Evolutionary conservation across 2,797 vertebrate species (phyloP), one percentile per base, ranked within the genome.

Genomic region (Phyllotis vaccarum): DNA sequence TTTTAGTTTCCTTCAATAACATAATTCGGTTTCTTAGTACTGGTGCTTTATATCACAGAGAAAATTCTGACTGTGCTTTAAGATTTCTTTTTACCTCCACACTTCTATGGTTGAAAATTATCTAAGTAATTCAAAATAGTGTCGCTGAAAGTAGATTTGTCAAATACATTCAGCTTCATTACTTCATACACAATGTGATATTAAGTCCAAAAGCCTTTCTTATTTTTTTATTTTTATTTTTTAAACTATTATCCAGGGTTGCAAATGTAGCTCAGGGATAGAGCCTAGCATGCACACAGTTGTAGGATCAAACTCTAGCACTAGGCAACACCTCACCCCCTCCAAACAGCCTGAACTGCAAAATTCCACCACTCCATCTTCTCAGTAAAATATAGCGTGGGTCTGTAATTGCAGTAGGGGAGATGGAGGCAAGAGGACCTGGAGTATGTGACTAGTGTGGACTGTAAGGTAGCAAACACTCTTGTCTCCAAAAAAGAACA

Each of bases 11-110:
- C 81, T 86, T 95, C 29, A 95, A 54, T 89, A 89, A 93, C 10
- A 72, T 62, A 92, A 94, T 34, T 79, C 74, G 81, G 3, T 88
- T 64, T 95, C 74, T 2, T 70, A 60, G 46, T 86, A 64, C 64
- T 74, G 43, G 29, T 88, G 58, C 74, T 88, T 95, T 95, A 85
- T 58, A 43, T 76, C 93, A 52, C 90, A 89, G 56, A 70, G 27
- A 91, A 96, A 93, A 89, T 93, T 54, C 68, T 78, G 81, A 31
- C n/a, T 95, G 88, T 89, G 75, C 86, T 95, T 95, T 56, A 64
- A 75, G 49, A n/a, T n/a, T n/a, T 81, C 90, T 90, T 76, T 5
- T 81, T 78, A 80, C 5, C 27, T 89, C 81, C 29, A 88, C 60
- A 89, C 16, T 86, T 43, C 9, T 58, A 34, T 90, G 94, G 83